These are phyloP conservation scores for Parelbella ahira DNA, from an alignment of 2,888 invertebrate genomes.

Conservation along the genomic window DNA sequence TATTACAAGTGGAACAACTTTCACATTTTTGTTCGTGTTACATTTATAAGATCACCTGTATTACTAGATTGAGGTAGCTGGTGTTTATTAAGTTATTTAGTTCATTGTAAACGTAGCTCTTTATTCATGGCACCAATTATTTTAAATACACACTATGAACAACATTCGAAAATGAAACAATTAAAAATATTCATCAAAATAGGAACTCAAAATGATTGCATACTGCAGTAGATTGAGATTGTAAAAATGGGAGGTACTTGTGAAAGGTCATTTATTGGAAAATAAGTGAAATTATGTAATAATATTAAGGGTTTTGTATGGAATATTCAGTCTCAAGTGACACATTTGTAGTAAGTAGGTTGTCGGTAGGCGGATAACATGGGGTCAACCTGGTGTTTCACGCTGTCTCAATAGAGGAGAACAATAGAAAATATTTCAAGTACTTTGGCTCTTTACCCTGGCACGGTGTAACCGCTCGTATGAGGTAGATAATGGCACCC, in stretches of 20 bases:
- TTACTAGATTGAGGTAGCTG: constrained; percentile 65
- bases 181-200: constrained; percentile 57
- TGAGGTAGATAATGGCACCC: constrained; percentile 78
- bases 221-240: not conserved
- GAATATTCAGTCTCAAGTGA: constrained; percentile 60
- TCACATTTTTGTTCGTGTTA: constrained; percentile 39
- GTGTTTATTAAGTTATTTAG: constrained; percentile 20
- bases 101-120: constrained; percentile 13
- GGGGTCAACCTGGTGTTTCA: constrained; percentile 34
- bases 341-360: constrained; percentile 38
- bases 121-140: constrained; percentile 39
- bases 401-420: constrained; percentile 51
- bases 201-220: constrained; percentile 77
- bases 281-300: too few species aligned
- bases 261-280: too few species aligned
- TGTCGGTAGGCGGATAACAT: constrained; percentile 34
- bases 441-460: constrained; percentile 75
- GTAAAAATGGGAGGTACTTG: too few species aligned
- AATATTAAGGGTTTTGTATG: too few species aligned
- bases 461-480: constrained; percentile 48
- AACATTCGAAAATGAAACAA: constrained; percentile 41
- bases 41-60: constrained; percentile 45
- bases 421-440: constrained; percentile 65
- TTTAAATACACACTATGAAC: constrained; percentile 53
- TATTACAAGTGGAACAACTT: constrained; percentile 60